Percentiles rank a stretch among this genome's conserved stretches.
These are phyloP conservation scores for Masnerella sp. DNA, from an alignment of 2,888 invertebrate genomes.

Conservation along the genomic window DNA sequence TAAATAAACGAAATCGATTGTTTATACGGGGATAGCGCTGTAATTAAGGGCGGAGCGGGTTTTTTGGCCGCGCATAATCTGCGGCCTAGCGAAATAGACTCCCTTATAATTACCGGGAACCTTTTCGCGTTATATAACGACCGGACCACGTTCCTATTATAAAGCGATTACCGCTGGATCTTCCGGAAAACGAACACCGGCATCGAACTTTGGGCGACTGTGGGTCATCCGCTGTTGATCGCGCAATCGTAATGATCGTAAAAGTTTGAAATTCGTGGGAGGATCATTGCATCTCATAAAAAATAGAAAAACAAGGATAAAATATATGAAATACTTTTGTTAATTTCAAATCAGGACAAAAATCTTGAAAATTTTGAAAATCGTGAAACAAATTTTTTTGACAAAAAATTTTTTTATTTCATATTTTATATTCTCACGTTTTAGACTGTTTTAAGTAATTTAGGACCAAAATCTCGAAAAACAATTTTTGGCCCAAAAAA, in stretches of 20 bases:
- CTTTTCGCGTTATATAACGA: background rate
- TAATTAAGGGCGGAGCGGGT: slow-evolving; percentile 40
- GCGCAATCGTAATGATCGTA: too few species aligned
- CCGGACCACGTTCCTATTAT: slow-evolving; percentile 8
- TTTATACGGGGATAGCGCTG: slow-evolving; percentile 30
- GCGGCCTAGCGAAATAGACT: slow-evolving; percentile 14
- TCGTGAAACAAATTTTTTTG: background rate
- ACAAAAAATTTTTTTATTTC: too few species aligned
- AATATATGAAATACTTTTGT: too few species aligned
- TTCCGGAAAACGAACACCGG: slow-evolving; percentile 9
- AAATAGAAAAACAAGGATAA: too few species aligned
- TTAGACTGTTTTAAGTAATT: too few species aligned
- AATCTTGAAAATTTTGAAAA: background rate
- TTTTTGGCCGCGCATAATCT: slow-evolving; percentile 28
- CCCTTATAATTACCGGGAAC: slow-evolving; percentile 16
- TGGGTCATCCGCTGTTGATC: too few species aligned
- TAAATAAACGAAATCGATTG: slow-evolving; percentile 50
- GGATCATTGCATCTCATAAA: too few species aligned
- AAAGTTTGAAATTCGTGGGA: too few species aligned
- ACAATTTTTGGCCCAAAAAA: too few species aligned
- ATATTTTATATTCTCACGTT: too few species aligned
- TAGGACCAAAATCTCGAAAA: too few species aligned
- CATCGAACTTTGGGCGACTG: slow-evolving; percentile 7
- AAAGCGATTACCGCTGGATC: slow-evolving; percentile 8
- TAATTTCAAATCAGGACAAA: too few species aligned